Percentiles rank a stretch among this genome's conserved stretches.
These are phyloP conservation scores for Sebastes oblongus DNA, from an alignment of 2,797 vertebrate species.

Conservation along the genomic window DNA sequence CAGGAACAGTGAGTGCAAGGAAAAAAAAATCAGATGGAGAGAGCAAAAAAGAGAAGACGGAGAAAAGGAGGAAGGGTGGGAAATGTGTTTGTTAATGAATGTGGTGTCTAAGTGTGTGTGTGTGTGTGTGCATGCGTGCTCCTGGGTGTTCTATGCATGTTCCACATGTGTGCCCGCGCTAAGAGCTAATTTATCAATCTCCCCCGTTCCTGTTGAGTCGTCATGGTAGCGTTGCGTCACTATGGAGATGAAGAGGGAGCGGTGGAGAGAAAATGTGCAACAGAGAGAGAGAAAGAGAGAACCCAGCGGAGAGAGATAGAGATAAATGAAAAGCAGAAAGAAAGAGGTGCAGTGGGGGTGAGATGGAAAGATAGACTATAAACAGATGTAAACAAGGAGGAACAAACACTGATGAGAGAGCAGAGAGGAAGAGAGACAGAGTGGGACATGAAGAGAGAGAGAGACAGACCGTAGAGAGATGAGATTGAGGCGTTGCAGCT, in stretches of 20 bases:
- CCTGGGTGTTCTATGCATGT: constrained; percentile 32
- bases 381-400: constrained; percentile 17
- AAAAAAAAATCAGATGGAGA: not conserved
- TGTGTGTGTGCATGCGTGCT: not conserved
- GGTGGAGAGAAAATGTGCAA: not conserved
- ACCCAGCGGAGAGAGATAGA: not conserved
- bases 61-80: not conserved
- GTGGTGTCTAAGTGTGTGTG: not conserved
- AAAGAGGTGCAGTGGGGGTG: not conserved
- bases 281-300: not conserved
- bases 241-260: constrained; percentile 12
- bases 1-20: not conserved
- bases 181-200: constrained; percentile 43
- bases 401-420: not conserved
- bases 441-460: not conserved
- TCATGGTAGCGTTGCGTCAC: constrained; percentile 40
- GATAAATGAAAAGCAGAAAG: not conserved
- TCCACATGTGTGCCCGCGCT: constrained; percentile 35
- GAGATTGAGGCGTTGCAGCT: not conserved
- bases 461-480: not conserved
- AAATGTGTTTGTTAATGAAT: not conserved
- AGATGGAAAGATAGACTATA: not conserved
- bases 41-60: not conserved
- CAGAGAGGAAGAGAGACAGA: not conserved
- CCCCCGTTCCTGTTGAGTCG: constrained; percentile 21